Base-by-base conservation (phyloP, 2,113 vertebrate genomes). In the Nicator chloris region DNA sequence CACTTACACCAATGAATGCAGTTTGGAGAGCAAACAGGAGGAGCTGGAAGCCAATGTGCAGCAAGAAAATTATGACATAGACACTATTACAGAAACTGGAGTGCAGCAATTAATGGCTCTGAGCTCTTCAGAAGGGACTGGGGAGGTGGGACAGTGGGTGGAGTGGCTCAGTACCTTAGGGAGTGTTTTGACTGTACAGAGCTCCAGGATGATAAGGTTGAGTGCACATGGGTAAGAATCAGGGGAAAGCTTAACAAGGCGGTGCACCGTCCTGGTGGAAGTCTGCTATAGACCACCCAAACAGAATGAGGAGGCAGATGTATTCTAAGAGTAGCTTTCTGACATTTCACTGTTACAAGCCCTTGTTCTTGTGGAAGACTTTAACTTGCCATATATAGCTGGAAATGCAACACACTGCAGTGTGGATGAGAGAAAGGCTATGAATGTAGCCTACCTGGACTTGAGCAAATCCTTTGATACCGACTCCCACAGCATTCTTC, bases 401-500 rank as follows among this genome's bases (percentile, higher is more conserved):
- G 42, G 42, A 57, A 80, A 42, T 14, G 17, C 76, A 63, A 42
- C 21, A 56, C 16, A 56, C 11, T 79, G 24, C 7, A 1, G 6
- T 31, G 26, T 10, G 59, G 10, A 19, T 65, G 66, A 19, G 17
- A 11, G 42, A 50, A 64, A 72, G 27, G 12, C 21, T 50, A 27
- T 31, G 11, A 40, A 33, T 65, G 27, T 24, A 23, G 14, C 21
- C 50, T 27, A 5, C 14, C 31, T 23, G 66, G 42, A 42, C 31
- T 65, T 64, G 2, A 37, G 15, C 15, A 65, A 81, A 81, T 39
- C 22, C 22, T 57, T 50, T 72, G 26, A 28, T 33, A 65, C 4
- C 0, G 0, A 44, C 8, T 50, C 31, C 31, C 31, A 18, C 26
- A 65, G 17, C 22, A 50, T 37, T 57, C 8, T 18, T 26, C 26